Evolutionary conservation across 2,888 invertebrate genomes (phyloP).

Genomic region (Pseudolycoriella hygida): DNA sequence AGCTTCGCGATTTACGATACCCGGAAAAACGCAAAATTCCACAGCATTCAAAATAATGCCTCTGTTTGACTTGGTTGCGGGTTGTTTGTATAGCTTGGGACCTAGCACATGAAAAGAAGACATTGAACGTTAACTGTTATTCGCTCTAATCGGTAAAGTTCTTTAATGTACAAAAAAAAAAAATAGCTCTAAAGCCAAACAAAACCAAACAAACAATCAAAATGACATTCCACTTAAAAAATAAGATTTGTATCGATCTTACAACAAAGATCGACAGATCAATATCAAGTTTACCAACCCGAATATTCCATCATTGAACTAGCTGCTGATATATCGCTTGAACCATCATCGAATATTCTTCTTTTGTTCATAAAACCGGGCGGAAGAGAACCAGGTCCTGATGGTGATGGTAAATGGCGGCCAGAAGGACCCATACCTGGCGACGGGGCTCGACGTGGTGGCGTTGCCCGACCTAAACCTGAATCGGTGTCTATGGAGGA

Average conservation of each 20-base stretch:
- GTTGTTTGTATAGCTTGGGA: slow-evolving; percentile 92
- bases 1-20: slow-evolving; percentile 86
- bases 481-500: slow-evolving; percentile 66
- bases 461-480: slow-evolving; percentile 72
- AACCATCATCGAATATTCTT: slow-evolving; percentile 52
- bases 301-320: slow-evolving; percentile 78
- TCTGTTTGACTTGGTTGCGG: slow-evolving; percentile 92
- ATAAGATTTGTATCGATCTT: not conserved
- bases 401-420: slow-evolving; percentile 65
- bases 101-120: slow-evolving; percentile 53
- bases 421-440: slow-evolving; percentile 49
- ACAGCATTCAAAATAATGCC: slow-evolving; percentile 95
- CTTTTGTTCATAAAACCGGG: slow-evolving; percentile 59
- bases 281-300: slow-evolving; percentile 34
- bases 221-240: not conserved
- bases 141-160: too few species aligned
- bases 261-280: not conserved
- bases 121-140: too few species aligned
- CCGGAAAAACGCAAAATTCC: slow-evolving; percentile 96
- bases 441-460: slow-evolving; percentile 71
- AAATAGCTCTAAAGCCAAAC: not conserved
- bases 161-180: not conserved
- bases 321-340: slow-evolving; percentile 70
- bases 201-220: not conserved
- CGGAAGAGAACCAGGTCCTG: slow-evolving; percentile 65